Evolutionary conservation across 1,140 invertebrate species (phyloP).

Genomic region (Ephestia elutella): DNA sequence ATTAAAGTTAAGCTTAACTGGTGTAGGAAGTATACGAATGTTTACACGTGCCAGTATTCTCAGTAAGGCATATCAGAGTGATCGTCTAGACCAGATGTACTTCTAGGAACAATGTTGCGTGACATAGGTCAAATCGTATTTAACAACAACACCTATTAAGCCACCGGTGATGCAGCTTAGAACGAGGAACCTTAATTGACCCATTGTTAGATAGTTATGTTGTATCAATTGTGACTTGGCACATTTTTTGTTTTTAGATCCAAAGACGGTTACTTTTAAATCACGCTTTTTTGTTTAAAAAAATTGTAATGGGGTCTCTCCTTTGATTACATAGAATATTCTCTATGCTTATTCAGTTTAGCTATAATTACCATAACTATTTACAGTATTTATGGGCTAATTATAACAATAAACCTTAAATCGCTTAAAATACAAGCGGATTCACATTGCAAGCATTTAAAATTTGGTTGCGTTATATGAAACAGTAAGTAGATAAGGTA

Average conservation of each 20-base stretch:
- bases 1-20: too few relatives aligned
- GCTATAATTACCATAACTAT: too few relatives aligned
- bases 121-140: conserved; percentile 21
- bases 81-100: conserved; percentile 26
- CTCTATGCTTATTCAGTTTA: too few relatives aligned
- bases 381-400: too few relatives aligned
- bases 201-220: not conserved
- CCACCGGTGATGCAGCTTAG: not conserved
- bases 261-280: too few relatives aligned
- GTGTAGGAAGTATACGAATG: conserved; percentile 27
- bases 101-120: conserved; percentile 38
- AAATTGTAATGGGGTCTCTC: not conserved
- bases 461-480: not conserved
- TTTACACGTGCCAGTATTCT: conserved; percentile 35
- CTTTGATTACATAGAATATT: too few relatives aligned
- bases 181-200: not conserved
- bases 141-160: conserved; percentile 31
- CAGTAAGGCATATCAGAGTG: conserved; percentile 31
- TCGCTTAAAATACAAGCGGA: not conserved
- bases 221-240: not conserved
- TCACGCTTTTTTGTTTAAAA: not conserved
- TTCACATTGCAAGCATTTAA: too few relatives aligned
- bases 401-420: not conserved
- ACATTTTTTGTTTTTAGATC: not conserved
- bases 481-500: not conserved